These are phyloP conservation scores for Tamandua tetradactyla DNA, from an alignment of 2,797 vertebrate species.

Conservation along the genomic window DNA sequence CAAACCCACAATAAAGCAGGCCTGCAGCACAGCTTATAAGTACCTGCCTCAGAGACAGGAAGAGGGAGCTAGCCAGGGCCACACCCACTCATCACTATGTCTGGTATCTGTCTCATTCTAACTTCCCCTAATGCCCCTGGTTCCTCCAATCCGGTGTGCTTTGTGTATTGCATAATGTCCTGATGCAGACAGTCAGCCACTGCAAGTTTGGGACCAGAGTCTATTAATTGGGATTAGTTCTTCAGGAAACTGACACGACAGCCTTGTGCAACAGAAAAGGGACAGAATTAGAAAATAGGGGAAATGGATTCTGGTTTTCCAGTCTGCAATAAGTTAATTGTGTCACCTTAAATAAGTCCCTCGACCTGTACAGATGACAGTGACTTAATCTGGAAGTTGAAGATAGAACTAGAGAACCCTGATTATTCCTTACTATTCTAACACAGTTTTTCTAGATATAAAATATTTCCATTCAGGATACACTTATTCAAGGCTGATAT, in stretches of 20 bases:
- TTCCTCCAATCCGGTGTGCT: neutral
- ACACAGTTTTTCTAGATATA: neutral
- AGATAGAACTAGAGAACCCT: neutral
- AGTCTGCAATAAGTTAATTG: neutral
- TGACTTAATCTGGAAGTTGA: neutral
- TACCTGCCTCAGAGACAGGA: neutral
- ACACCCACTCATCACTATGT: neutral
- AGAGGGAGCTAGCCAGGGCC: neutral
- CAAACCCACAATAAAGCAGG: neutral
- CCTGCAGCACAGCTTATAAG: neutral
- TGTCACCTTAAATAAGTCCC: neutral
- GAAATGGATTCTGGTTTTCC: too few species aligned
- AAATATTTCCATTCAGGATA: neutral
- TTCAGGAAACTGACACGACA: neutral
- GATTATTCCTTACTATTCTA: neutral
- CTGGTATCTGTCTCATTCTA: neutral
- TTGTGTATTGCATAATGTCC: fast-evolving
- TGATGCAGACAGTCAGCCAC: neutral
- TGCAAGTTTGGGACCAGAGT: neutral
- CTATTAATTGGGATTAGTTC: neutral
- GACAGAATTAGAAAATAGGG: neutral
- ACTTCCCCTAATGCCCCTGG: neutral
- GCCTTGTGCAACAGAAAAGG: neutral
- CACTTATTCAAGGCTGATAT: neutral
- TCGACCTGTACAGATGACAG: fast-evolving